Percentiles rank a stretch among this genome's conserved stretches.
These are phyloP conservation scores for Drosophila histrio DNA, from an alignment of 2,888 invertebrate genomes.

Conservation along the genomic window DNA sequence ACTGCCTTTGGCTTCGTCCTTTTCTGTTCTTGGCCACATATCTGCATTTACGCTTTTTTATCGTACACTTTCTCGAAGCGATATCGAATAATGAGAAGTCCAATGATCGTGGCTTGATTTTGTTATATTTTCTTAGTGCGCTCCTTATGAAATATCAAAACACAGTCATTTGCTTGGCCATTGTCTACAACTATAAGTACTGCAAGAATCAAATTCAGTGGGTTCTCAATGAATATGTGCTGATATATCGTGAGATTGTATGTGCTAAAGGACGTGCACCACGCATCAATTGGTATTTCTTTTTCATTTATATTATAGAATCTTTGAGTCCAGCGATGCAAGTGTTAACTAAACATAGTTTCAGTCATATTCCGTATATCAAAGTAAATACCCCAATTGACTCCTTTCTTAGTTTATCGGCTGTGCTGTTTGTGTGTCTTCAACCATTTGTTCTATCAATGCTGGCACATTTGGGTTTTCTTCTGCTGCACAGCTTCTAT, in stretches of 20 bases:
- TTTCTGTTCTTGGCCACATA: constrained; percentile 9
- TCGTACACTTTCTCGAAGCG: rapidly evolving
- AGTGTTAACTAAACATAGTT: rapidly evolving
- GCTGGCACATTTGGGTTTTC: constrained; percentile 27
- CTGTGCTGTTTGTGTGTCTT: constrained; percentile 28
- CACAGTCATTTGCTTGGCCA: neutral
- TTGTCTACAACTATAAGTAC: constrained; percentile 26
- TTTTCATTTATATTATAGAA: neutral
- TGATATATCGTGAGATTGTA: constrained; percentile 7
- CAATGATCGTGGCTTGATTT: neutral
- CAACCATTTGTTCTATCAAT: constrained; percentile 44
- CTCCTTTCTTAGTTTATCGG: neutral
- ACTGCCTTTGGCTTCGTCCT: constrained; percentile 50
- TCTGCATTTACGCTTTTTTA: neutral
- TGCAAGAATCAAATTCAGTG: neutral
- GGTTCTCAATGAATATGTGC: constrained; percentile 40
- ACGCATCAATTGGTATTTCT: constrained; percentile 42
- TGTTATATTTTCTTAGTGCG: constrained; percentile 17
- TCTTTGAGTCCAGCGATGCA: rapidly evolving
- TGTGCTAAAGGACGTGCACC: constrained; percentile 22
- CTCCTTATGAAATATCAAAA: constrained; percentile 2
- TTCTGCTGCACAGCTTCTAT: constrained; percentile 41
- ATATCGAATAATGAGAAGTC: neutral
- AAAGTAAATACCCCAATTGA: rapidly evolving
- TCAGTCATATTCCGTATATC: constrained; percentile 4